Evolutionary conservation across 2,888 invertebrate species (phyloP), one percentile per base, ranked within the genome.

Genomic region (Nudaria mundana): DNA sequence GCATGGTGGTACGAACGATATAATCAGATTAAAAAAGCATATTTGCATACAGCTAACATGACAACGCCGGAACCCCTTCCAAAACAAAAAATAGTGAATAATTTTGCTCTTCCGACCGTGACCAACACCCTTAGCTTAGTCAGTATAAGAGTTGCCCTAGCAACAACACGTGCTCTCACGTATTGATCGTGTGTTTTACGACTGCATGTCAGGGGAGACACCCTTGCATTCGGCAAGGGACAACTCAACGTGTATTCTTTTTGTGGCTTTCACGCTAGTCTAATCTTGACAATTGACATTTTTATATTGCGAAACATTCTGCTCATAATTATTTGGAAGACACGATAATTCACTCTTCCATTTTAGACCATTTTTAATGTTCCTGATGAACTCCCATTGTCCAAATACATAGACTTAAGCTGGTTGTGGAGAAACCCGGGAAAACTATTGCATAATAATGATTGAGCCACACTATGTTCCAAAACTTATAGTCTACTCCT

Each of bases 121-220:
- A 52, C 56, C 23, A 23, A 30, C 25, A 40, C 34, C 40, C 32
- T 38, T 13, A 23, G 16, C n/a, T 45, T 33, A 42, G 37, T 32
- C 38, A 29, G 45, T 48, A 42, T 25, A 38, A 48, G 48, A 40
- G 64, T 68, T 57, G 36, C 63, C 63, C 28, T 66, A 51, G 57
- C 59, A 54, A 69, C 66, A 52, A 18, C 29, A 16, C 29, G 52
- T 24, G 33, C 57, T 53, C 47, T 52, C n/a, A n/a, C 37, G 44
- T 61, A 69, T 69, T 51, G 69, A 69, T 67, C 56, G 53, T 47
- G 8, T 3, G 33, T 44, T 54, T 57, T 60, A 52, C 51, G 37
- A 37, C 45, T 49, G 46, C 41, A 44, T 44, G 42, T 48, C 30
- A 40, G 41, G 48, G 58, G 66, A 52, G 54, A 51, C 56, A 60